These are phyloP conservation scores for Acromyrmex charruanus DNA, from an alignment of 1,140 invertebrate species.

Conservation along the genomic window DNA sequence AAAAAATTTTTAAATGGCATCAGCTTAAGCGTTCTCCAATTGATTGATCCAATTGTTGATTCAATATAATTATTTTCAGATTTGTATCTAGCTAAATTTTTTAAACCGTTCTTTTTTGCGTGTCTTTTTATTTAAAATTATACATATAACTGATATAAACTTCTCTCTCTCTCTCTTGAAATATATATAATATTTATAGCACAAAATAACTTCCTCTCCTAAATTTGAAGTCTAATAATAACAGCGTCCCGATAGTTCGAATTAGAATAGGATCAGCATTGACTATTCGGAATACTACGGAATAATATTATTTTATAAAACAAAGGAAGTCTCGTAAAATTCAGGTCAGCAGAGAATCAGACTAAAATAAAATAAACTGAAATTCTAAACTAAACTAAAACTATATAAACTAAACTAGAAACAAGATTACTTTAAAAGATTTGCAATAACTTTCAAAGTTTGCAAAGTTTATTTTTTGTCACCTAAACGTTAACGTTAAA, in stretches of 20 bases:
- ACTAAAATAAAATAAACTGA: slow-evolving; percentile 21
- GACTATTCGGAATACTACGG: background rate
- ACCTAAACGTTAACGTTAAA: slow-evolving; percentile 10
- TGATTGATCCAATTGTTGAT: too few species aligned
- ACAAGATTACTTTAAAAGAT: slow-evolving; percentile 33
- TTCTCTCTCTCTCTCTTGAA: background rate
- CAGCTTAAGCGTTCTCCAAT: too few species aligned
- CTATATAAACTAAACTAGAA: slow-evolving; percentile 13
- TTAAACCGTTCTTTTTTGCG: too few species aligned
- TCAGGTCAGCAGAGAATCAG: background rate
- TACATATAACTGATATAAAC: background rate
- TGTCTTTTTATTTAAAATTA: background rate
- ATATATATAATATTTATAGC: too few species aligned
- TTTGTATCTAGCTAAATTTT: too few species aligned
- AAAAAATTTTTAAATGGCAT: too few species aligned
- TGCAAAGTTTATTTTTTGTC: background rate
- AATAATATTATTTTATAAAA: slow-evolving; percentile 35
- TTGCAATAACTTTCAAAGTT: background rate
- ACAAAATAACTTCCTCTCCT: background rate
- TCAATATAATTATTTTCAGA: too few species aligned
- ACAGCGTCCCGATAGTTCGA: background rate
- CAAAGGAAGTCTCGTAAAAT: slow-evolving; percentile 24
- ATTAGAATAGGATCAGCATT: slow-evolving; percentile 20
- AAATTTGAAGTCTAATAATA: background rate
- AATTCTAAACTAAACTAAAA: slow-evolving; percentile 9